Base-by-base conservation (phyloP, 2,113 vertebrate genomes). In the Atrichornis clamosus region DNA sequence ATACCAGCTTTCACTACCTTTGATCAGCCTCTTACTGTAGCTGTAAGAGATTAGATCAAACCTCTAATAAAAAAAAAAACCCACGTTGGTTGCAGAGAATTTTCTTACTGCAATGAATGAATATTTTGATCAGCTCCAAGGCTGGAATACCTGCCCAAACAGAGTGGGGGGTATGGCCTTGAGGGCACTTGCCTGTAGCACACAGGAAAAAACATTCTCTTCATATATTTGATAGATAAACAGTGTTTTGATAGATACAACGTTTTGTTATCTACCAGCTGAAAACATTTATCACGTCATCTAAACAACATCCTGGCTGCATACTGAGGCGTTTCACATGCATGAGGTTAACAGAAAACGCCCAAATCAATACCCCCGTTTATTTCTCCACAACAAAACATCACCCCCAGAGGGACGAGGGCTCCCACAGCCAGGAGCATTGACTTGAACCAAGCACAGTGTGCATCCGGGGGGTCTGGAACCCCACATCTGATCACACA, bases 21-120 rank as follows among this genome's bases (percentile, higher is more conserved):
- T 97, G 92, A 97, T 97, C 94, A 95, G 95, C 70, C 81, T 95
- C 94, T 96, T 91, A 87, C 68, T 96, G 74, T 35, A 95, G 87
- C 90, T 96, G 50, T 35, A 72, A 83, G 93, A 97, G 97, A 98
- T 97, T 90, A 97, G 91, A 96, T 96, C 84, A 95, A 89, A 62
- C 79, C 85, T 70, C 89, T 52, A 16, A 70, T 72, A 73, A 69
- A 82, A 27, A 73, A n/a, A 55, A 41, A 35, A 67, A 24, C 9
- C 28, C 39, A 92, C 85, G 58, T 37, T 72, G 53, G 65, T 77
- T 68, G 42, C n/a, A 35, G 64, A 87, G 89, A 92, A 90, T 93
- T 93, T 96, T 92, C 79, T 68, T 44, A n/a, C 55, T 86, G 94
- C 81, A 83, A 74, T 46, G 63, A 87, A 95, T 93, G 91, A 89